Evolutionary conservation across 2,113 vertebrate genomes (phyloP).

Genomic region (Donacobius atricapilla): DNA sequence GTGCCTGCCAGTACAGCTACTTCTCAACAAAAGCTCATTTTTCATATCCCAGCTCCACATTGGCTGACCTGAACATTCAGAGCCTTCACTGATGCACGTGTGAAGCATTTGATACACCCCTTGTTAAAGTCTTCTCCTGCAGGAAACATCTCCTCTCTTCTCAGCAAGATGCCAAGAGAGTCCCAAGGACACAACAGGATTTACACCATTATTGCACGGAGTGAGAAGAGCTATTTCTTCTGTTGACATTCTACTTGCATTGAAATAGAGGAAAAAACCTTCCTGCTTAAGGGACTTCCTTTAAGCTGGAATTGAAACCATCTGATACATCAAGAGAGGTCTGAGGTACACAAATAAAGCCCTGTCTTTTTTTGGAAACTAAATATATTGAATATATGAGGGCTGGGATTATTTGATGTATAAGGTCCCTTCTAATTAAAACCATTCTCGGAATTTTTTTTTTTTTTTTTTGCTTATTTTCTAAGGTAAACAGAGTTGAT

Average conservation of each 20-base stretch:
- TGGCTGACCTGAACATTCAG: not conserved
- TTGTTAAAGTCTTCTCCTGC: not conserved
- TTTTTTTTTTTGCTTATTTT: not conserved
- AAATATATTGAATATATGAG: not conserved
- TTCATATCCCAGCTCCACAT: not conserved
- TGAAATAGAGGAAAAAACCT: not conserved
- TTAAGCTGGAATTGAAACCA: not conserved
- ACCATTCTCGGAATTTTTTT: no score
- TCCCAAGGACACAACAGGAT: not conserved
- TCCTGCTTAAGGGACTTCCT: not conserved
- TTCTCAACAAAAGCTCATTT: not conserved
- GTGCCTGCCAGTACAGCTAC: not conserved
- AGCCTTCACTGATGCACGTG: rapidly evolving
- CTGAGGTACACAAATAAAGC: not conserved
- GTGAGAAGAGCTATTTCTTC: not conserved
- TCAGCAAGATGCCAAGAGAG: not conserved
- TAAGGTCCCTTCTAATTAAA: not conserved
- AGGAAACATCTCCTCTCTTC: not conserved
- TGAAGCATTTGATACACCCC: not conserved
- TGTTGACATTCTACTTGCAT: not conserved
- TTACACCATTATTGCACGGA: not conserved
- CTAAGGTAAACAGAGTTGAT: not conserved
- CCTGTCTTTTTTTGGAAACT: not conserved
- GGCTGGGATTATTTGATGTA: not conserved
- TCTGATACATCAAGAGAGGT: not conserved